phyloP scores from a whole-genome alignment of 2,113 vertebrate genomes.

The Nothobranchius kuhntae region DNA sequence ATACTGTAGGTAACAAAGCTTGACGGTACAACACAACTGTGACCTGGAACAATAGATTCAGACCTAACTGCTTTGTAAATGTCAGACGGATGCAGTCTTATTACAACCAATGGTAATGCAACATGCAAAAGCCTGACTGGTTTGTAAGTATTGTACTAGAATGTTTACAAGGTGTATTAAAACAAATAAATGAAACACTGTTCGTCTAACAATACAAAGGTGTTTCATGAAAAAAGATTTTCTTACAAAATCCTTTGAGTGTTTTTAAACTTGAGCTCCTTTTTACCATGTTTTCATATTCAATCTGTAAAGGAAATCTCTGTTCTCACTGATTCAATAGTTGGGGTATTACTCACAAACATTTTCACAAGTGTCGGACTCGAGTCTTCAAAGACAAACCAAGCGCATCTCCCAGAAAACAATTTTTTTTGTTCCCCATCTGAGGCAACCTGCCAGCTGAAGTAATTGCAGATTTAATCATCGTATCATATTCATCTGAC shows the following conservation, averaged over 20 bases:
- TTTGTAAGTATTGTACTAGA: not conserved
- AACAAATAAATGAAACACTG: not conserved
- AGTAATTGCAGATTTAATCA: not conserved
- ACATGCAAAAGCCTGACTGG: not conserved
- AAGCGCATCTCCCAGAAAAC: not conserved
- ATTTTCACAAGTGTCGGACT: not conserved
- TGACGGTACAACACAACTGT: not conserved
- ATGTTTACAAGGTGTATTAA: not conserved
- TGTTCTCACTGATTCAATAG: not conserved
- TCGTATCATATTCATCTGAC: slow-evolving; percentile 7
- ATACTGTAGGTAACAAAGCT: not conserved
- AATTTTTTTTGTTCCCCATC: not conserved
- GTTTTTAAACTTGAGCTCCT: not conserved
- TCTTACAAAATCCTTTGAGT: not conserved
- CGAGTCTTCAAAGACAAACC: not conserved
- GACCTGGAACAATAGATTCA: not conserved
- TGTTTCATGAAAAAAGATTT: too few relatives aligned
- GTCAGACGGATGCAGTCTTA: not conserved
- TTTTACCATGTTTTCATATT: not conserved
- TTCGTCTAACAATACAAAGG: not conserved
- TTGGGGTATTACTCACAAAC: too few relatives aligned
- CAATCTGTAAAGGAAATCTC: not conserved
- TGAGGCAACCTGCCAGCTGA: not conserved
- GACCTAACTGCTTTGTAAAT: slow-evolving; percentile 3
- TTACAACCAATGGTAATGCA: not conserved